Conservation (phyloP, 1,140 invertebrate genomes). For the Drosophila guanche region DNA sequence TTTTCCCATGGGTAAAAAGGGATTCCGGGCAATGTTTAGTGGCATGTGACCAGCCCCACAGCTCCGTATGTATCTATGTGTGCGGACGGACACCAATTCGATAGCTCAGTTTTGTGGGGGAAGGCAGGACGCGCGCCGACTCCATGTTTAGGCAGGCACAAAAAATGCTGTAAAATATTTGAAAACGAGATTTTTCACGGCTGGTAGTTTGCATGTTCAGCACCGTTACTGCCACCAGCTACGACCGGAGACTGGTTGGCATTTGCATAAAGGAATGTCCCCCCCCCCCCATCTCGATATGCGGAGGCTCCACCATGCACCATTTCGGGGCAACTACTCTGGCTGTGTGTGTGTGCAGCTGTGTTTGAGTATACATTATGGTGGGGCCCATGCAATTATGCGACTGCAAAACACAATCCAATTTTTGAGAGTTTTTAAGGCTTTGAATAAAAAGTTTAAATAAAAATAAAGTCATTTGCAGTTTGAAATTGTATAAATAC, state of each 20-base stretch:
- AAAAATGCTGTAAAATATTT: constrained; percentile 82
- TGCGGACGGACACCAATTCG: constrained; percentile 4
- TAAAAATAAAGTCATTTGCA: too few relatives aligned
- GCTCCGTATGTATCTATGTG: neutral
- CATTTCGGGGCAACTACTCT: neutral
- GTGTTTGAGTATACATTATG: constrained; percentile 1
- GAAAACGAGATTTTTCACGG: constrained; percentile 80
- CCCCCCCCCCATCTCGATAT: neutral
- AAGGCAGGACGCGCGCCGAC: constrained; percentile 4
- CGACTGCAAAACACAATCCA: constrained; percentile 37
- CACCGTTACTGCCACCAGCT: constrained; percentile 55
- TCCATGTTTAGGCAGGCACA: constrained; percentile 64
- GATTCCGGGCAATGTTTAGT: constrained; percentile 55
- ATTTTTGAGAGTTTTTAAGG: constrained; percentile 20
- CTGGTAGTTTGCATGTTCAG: constrained; percentile 80
- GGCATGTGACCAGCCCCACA: constrained; percentile 53
- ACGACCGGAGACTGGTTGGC: constrained; percentile 29
- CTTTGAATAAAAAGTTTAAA: neutral
- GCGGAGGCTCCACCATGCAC: too few relatives aligned
- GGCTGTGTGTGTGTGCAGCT: neutral
- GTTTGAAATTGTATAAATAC: too few relatives aligned
- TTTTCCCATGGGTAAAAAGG: constrained; percentile 35
- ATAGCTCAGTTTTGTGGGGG: neutral
- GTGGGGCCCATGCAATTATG: constrained; percentile 33
- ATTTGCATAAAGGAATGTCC: constrained; percentile 75